These are phyloP conservation scores for Notiomystis cincta DNA, from an alignment of 2,113 vertebrate genomes.

Conservation along the genomic window DNA sequence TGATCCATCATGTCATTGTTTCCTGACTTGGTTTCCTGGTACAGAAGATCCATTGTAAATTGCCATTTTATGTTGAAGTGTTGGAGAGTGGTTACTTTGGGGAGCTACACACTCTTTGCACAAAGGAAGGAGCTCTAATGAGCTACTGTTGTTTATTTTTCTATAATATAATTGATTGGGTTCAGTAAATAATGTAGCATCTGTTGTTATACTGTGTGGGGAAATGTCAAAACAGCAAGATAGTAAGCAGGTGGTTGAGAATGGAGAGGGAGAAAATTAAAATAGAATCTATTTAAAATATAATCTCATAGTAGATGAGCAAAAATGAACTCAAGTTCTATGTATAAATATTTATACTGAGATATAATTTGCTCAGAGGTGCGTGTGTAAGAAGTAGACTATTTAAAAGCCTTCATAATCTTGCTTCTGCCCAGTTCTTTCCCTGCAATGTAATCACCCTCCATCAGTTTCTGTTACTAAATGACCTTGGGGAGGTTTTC, in stretches of 20 bases:
- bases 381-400: constrained; percentile 12
- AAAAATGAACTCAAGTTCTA: constrained; percentile 63
- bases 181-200: constrained; percentile 93
- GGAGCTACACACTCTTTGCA: constrained; percentile 65
- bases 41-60: constrained; percentile 58
- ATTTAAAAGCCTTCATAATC: neutral
- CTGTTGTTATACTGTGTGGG: constrained; percentile 89
- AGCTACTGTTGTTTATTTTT: constrained; percentile 98
- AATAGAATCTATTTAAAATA: constrained; percentile 66
- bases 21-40: constrained; percentile 50
- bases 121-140: constrained; percentile 86
- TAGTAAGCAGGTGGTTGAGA: constrained; percentile 70
- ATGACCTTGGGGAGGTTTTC: constrained; percentile 8
- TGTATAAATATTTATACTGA: constrained; percentile 67
- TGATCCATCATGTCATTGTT: constrained; percentile 62
- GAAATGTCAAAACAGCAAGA: constrained; percentile 89
- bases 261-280: constrained; percentile 57
- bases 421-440: constrained; percentile 1
- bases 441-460: neutral
- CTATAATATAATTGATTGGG: constrained; percentile 94
- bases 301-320: constrained; percentile 46
- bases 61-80: constrained; percentile 57
- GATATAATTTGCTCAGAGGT: constrained; percentile 46
- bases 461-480: neutral
- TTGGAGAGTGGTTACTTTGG: constrained; percentile 61